phyloP scores from a whole-genome alignment of 2,888 invertebrate genomes.

The Drosophila sordidapex region DNA sequence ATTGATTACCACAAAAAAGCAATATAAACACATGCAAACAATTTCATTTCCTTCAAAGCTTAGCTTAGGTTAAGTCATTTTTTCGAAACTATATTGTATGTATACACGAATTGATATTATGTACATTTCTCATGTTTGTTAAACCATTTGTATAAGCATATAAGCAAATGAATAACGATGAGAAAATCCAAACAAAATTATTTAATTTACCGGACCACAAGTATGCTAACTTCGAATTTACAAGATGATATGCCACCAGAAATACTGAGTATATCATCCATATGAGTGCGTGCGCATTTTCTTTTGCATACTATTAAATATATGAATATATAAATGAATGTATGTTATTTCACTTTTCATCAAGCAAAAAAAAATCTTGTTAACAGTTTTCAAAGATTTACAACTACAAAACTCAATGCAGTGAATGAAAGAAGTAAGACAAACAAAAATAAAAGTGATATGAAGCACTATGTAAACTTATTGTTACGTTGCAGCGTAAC shows the following conservation, averaged over 20 bases:
- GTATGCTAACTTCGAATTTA: conserved; percentile 75
- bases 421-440: conserved; percentile 41
- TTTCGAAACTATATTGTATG: conserved; percentile 58
- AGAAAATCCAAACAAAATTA: conserved; percentile 29
- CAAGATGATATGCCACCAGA: conserved; percentile 41
- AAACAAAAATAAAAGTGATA: conserved; percentile 66
- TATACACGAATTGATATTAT: conserved; percentile 68
- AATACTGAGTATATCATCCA: conserved; percentile 34
- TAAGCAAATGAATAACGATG: conserved; percentile 28
- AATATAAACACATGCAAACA: conserved; percentile 31
- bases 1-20: conserved; percentile 14
- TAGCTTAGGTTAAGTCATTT: conserved; percentile 66
- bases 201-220: conserved; percentile 74
- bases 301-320: conserved; percentile 64
- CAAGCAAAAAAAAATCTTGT: conserved; percentile 60
- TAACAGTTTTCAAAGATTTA: conserved; percentile 66
- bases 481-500: conserved; percentile 73
- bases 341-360: conserved; percentile 48
- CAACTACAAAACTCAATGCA: conserved; percentile 34
- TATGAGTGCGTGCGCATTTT: conserved; percentile 48
- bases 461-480: conserved; percentile 75
- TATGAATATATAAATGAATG: conserved; percentile 30
- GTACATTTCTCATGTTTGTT: conserved; percentile 57
- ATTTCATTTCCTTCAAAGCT: conserved; percentile 72
- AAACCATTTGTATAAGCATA: conserved; percentile 40